phyloP scores from a whole-genome alignment of 2,797 vertebrate genomes.

The Gymnopithys bicolor region DNA sequence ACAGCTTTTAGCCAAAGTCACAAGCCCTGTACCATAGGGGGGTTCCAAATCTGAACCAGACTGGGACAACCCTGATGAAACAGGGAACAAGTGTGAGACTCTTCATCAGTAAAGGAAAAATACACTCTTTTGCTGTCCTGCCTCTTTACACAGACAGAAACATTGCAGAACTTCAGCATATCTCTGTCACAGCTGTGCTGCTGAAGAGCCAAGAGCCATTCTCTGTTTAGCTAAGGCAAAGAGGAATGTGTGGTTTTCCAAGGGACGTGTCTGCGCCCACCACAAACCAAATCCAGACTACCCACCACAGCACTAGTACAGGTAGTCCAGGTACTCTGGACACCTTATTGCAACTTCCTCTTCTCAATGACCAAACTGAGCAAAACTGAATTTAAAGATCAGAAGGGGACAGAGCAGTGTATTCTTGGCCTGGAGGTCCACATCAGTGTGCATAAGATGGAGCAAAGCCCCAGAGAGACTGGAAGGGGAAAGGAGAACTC shows the following conservation, averaged over 20 bases:
- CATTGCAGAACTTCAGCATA: background rate
- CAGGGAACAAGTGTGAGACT: background rate
- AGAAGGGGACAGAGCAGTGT: background rate
- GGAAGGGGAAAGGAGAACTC: background rate
- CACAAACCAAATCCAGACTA: background rate
- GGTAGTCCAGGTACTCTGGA: background rate
- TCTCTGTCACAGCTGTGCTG: background rate
- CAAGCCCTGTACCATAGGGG: background rate
- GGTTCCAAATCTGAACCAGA: background rate
- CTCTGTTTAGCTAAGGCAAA: background rate
- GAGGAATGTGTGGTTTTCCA: background rate
- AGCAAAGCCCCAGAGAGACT: background rate
- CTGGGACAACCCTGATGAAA: background rate
- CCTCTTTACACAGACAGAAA: background rate
- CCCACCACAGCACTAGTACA: background rate
- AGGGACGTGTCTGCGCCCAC: rapidly evolving
- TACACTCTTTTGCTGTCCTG: background rate
- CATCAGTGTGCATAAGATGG: background rate
- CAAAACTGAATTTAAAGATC: background rate
- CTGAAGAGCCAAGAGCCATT: background rate
- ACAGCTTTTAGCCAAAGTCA: background rate
- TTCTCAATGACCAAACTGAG: background rate
- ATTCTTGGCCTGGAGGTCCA: background rate
- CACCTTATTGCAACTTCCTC: background rate
- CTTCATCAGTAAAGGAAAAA: background rate